Conservation (phyloP, 2,888 invertebrate genomes). For the Vannuccia rotundouncinata region DNA sequence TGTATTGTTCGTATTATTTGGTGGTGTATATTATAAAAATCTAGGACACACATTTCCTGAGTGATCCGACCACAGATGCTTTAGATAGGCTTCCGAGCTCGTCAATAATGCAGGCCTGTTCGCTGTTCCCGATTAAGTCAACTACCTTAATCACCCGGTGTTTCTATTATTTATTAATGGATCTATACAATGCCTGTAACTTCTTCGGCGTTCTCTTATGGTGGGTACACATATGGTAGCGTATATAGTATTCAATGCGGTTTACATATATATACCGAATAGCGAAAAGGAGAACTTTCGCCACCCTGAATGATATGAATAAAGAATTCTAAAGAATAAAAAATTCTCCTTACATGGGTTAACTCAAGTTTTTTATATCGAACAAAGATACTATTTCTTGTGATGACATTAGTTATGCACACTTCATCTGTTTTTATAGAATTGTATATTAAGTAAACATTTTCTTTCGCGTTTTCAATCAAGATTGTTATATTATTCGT, state of each 20-base stretch:
- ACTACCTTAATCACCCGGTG: conserved; percentile 10
- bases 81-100: background rate
- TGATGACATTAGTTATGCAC: background rate
- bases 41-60: no score
- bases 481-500: no score
- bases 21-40: no score
- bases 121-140: conserved; percentile 21
- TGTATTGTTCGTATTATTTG: no score
- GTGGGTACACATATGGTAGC: no score
- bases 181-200: background rate
- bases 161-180: conserved; percentile 19
- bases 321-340: background rate
- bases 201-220: background rate
- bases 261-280: no score
- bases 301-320: background rate
- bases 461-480: no score
- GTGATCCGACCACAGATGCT: no score
- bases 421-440: no score
- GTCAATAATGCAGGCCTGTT: conserved; percentile 2
- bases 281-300: conserved; percentile 5
- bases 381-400: background rate
- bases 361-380: background rate
- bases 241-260: no score
- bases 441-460: no score
- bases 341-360: background rate